Base-by-base conservation (phyloP, 2,888 invertebrate species). In the Agrochola macilenta region DNA sequence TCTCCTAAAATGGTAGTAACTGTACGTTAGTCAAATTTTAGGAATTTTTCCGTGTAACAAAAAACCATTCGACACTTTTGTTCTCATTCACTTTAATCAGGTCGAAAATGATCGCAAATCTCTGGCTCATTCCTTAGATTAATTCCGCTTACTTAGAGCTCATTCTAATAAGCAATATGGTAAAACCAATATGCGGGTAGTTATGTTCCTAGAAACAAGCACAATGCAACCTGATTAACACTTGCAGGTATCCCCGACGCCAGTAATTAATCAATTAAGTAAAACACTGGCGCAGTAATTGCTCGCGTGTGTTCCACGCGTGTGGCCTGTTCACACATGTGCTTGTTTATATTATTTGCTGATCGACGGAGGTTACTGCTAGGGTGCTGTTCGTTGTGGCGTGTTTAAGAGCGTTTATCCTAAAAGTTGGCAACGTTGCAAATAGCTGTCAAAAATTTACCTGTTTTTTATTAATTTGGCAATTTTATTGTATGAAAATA, bases 221-320 rank as follows among this genome's bases (percentile, higher is more conserved):
- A 35, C 20, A 46, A 20, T 52, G 52, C 20, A 7, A 52, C 60
- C 0, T 17, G n/a, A 66, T 61, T n/a, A 43, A 30, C 58, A 49
- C 35, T 52, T 46, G 20, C 11, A 30, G 23, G 49, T n/a, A 35
- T 5, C 2, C 30, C 12, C 9, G n/a, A 35, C 35, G 30, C 11
- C 9, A 61, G n/a, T 61, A 57, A 54, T 66, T 26, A 65, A 46
- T 58, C 71, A 80, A 74, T 81, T 79, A 74, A 57, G 23, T n/a
- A 8, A 61, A 60, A 54, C 73, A 78, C 14, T 77, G 20, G n/a
- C 12, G 5, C 12, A n/a, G 30, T 52, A n/a, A 80, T 52, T 52
- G 39, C 61, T 57, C 39, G 39, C 66, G 54, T 46, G 20, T 49
- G 14, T 11, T 1, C n/a, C 74, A 68, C 79, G 23, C 2, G 3